Percentiles rank a stretch among this genome's conserved stretches.
These are phyloP conservation scores for Halcyon badia DNA, from an alignment of 2,797 vertebrate genomes.

Conservation along the genomic window DNA sequence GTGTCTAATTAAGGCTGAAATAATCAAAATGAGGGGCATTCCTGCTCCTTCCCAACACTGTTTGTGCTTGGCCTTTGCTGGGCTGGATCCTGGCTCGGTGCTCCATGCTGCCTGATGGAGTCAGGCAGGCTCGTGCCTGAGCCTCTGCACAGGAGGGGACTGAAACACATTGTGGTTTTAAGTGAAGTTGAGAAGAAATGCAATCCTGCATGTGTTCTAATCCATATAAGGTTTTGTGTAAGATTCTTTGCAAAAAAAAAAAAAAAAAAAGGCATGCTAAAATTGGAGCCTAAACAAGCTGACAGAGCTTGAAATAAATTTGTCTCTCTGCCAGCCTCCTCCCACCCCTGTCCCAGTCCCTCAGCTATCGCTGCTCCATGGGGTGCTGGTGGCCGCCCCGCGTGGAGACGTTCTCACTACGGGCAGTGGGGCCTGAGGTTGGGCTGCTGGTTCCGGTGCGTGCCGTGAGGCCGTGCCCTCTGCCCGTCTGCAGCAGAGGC, in stretches of 20 bases:
- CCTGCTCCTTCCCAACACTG: neutral
- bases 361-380: neutral
- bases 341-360: fast-evolving
- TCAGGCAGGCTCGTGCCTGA: neutral
- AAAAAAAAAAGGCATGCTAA: neutral
- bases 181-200: neutral
- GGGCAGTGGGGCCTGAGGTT: neutral
- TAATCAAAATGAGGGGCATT: neutral
- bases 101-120: neutral
- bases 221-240: neutral
- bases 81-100: neutral
- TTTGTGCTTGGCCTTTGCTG: neutral
- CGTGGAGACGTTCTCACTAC: neutral
- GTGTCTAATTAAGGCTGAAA: constrained; percentile 13
- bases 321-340: neutral
- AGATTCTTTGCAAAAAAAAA: neutral
- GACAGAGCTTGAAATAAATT: neutral
- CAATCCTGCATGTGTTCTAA: neutral
- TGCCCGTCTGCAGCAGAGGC: neutral
- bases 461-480: fast-evolving
- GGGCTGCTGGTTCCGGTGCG: fast-evolving
- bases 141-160: neutral
- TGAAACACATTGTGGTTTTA: neutral
- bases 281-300: neutral
- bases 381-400: neutral